Evolutionary conservation across 2,888 invertebrate genomes (phyloP), one percentile per base, ranked within the genome.

Genomic region (Drosophila quinaria): DNA sequence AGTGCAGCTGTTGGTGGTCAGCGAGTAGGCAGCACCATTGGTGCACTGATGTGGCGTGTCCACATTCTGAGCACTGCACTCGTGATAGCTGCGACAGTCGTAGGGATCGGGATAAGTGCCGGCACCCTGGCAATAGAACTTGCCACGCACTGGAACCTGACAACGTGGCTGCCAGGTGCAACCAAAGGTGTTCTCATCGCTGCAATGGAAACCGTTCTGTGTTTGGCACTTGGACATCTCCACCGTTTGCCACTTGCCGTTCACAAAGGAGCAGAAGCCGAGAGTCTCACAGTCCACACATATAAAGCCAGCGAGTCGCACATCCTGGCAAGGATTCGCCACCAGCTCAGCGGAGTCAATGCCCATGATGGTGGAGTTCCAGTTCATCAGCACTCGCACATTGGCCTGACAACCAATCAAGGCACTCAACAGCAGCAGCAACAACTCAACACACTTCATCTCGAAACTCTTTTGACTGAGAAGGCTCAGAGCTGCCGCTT

Each of bases 101-200:
- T 92, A 91, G 6, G 92, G 92, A 90, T 92, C 91, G 1, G 92
- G 92, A 58, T 82, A 92, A 0, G 79, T 56, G 4, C 91, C 91
- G 0, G 75, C 52, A 42, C 75, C 79, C 61, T 90, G 91, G 51
- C 91, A 91, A 55, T 79, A 79, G 59, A 91, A 91, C 25, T 81
- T 82, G 10, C 88, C 90, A 9, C 81, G 77, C 22, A 79, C 78
- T 1, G 86, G 88, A 35, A 87, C 86, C 2, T n/a, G 33, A 13
- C 87, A 87, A 8, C 70, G 25, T 4, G 79, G 58, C 55, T 88
- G 86, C 73, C 80, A 86, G 8, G 83, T 87, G 70, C 89, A 90
- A 0, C 89, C 89, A 4, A 60, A 59, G 17, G 70, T 69, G 0
- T 61, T 74, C 65, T 89, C 87, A 37, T 90, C 89, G 54, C 56